A percentile compares a stretch with the other conserved stretches of the same genome.
phyloP scores from a whole-genome alignment of 2,888 invertebrate species.

The Tipula confusa region DNA sequence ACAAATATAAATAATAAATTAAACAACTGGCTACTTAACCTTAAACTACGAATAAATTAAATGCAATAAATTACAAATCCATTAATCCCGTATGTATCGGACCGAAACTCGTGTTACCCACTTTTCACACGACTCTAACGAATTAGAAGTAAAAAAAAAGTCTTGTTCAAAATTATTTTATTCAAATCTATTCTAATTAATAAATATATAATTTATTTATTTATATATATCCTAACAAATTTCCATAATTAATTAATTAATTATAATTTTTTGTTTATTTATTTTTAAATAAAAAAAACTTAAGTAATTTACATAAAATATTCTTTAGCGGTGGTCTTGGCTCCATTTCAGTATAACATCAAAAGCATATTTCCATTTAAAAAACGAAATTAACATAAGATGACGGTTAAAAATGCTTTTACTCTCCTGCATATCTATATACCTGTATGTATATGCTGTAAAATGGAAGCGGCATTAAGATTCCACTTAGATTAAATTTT shows the following conservation, averaged over 20 bases:
- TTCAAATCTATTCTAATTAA: background rate
- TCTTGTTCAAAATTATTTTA: too few species aligned
- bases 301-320: slow-evolving; percentile 3
- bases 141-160: too few species aligned
- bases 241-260: slow-evolving; percentile 3
- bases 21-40: too few species aligned
- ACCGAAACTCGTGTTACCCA: too few species aligned
- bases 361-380: background rate
- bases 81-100: too few species aligned
- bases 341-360: background rate
- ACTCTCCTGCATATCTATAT: too few species aligned
- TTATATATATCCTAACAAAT: background rate
- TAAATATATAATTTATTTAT: background rate
- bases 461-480: slow-evolving; percentile 3
- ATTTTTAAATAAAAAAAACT: background rate
- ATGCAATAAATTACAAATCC: too few species aligned
- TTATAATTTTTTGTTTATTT: background rate
- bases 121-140: background rate
- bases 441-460: too few species aligned
- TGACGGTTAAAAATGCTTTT: background rate
- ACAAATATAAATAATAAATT: too few species aligned
- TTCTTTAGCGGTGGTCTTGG: background rate
- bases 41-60: too few species aligned
- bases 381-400: background rate
- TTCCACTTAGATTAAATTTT: background rate